Evolutionary conservation across 53 echinoderm and acorn worm species (phyloP).

Genomic region (Echinometra lucunter): DNA sequence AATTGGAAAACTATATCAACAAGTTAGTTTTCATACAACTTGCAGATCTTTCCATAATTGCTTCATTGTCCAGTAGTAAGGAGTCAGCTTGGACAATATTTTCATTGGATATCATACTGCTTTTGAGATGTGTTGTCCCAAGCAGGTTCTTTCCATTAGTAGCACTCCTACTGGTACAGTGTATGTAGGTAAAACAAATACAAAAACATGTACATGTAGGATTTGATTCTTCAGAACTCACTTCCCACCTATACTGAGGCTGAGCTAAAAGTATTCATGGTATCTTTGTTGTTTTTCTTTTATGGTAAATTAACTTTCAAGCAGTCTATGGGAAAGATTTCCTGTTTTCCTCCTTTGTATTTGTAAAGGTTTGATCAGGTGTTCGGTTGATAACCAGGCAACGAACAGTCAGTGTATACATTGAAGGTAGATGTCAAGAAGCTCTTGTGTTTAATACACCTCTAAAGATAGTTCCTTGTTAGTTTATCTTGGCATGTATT

Average conservation of each 20-base stretch:
- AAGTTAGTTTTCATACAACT: background rate
- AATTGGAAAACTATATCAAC: background rate
- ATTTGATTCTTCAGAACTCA: background rate
- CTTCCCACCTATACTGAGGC: background rate
- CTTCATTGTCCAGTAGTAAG: background rate
- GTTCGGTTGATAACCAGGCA: background rate
- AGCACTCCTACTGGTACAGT: background rate
- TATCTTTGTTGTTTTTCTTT: background rate
- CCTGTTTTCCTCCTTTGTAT: background rate
- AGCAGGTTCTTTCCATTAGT: too few relatives aligned
- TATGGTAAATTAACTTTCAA: background rate
- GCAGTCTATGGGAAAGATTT: background rate
- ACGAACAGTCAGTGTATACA: background rate
- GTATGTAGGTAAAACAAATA: too few relatives aligned
- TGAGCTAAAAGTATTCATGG: background rate
- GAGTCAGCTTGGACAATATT: background rate
- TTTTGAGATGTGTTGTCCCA: background rate
- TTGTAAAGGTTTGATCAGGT: background rate
- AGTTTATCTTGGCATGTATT: background rate
- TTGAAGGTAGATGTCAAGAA: background rate
- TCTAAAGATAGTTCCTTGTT: conserved; percentile 13
- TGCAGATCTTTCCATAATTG: background rate
- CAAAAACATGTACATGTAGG: background rate
- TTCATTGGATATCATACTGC: background rate
- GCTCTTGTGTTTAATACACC: background rate